Conservation (phyloP, 1,140 invertebrate species). For the silkworm (Bombyx mori) region DNA sequence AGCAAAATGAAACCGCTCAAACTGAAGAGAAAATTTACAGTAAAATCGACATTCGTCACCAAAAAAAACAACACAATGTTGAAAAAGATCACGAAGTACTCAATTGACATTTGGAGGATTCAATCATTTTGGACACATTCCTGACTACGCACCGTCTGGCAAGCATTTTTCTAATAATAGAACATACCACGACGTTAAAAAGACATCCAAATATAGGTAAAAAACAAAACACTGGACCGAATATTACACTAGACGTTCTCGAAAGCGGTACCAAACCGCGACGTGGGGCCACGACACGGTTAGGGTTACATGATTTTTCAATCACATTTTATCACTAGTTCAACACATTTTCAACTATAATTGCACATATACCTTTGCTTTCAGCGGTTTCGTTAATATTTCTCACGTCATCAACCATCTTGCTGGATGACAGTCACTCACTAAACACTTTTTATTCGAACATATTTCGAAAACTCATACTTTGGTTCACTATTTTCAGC, state of each 20-base stretch:
- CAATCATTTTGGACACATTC: constrained; percentile 44
- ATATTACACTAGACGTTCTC: constrained; percentile 59
- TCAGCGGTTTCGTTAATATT: constrained; percentile 67
- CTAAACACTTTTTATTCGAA: constrained; percentile 68
- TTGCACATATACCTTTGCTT: constrained; percentile 66
- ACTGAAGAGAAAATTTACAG: constrained; percentile 3
- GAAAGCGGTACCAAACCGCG: constrained; percentile 58
- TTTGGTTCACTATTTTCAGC: constrained; percentile 67
- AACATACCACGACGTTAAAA: constrained; percentile 66
- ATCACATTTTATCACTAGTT: constrained; percentile 65
- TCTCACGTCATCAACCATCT: constrained; percentile 70
- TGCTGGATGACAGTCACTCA: constrained; percentile 67
- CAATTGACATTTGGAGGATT: constrained; percentile 27
- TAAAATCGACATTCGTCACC: not conserved
- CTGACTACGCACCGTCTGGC: constrained; percentile 35
- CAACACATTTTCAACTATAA: constrained; percentile 58
- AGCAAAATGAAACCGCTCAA: constrained; percentile 11
- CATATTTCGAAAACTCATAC: constrained; percentile 70
- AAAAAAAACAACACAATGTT: constrained; percentile 1
- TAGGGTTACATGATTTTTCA: constrained; percentile 61
- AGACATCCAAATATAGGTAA: constrained; percentile 59
- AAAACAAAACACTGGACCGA: constrained; percentile 61
- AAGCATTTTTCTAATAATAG: constrained; percentile 60
- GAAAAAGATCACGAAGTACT: not conserved
- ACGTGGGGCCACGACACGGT: constrained; percentile 67